Evolutionary conservation across 1,140 invertebrate species (phyloP).

Genomic region (Zaprionus nigranus): DNA sequence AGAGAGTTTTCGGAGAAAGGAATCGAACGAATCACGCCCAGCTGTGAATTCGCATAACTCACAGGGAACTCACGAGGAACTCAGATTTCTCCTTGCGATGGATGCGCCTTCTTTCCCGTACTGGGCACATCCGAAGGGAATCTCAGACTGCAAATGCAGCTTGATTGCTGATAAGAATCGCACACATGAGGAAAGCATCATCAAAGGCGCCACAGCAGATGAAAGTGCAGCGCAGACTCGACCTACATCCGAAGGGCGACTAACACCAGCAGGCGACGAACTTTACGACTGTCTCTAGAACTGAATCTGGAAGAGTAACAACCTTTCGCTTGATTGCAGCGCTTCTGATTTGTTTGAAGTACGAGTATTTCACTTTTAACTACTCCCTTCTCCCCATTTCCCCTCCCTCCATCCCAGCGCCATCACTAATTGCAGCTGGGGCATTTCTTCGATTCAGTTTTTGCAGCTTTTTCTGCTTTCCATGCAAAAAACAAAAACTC

Average conservation of each 20-base stretch:
- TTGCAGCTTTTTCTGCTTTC: slow-evolving; percentile 54
- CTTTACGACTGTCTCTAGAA: slow-evolving; percentile 48
- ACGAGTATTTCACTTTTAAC: slow-evolving; percentile 66
- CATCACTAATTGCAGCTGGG: slow-evolving; percentile 60
- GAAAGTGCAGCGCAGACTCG: slow-evolving; percentile 47
- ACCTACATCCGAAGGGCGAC: slow-evolving; percentile 40
- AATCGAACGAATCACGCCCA: slow-evolving; percentile 17
- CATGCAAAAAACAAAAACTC: slow-evolving; percentile 66
- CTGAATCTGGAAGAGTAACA: slow-evolving; percentile 23
- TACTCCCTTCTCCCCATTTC: not conserved
- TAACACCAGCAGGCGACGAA: slow-evolving; percentile 39
- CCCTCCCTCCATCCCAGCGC: slow-evolving; percentile 3
- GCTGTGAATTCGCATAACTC: slow-evolving; percentile 22
- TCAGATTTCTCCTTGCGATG: slow-evolving; percentile 35
- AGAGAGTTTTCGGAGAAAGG: slow-evolving; percentile 43
- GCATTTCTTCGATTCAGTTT: slow-evolving; percentile 47
- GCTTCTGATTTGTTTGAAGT: slow-evolving; percentile 58
- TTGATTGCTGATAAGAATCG: slow-evolving; percentile 70
- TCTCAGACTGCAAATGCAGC: slow-evolving; percentile 29
- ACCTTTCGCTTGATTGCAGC: slow-evolving; percentile 54
- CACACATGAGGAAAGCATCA: slow-evolving; percentile 21
- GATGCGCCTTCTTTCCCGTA: slow-evolving; percentile 7
- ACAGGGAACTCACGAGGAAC: slow-evolving; percentile 10
- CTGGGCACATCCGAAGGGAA: slow-evolving; percentile 23
- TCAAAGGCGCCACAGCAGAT: slow-evolving; percentile 35